Percentiles rank a stretch among this genome's conserved stretches.
Evolutionary conservation across 2,113 vertebrate genomes (phyloP).

Genomic region (Poeciliopsis occidentalis): DNA sequence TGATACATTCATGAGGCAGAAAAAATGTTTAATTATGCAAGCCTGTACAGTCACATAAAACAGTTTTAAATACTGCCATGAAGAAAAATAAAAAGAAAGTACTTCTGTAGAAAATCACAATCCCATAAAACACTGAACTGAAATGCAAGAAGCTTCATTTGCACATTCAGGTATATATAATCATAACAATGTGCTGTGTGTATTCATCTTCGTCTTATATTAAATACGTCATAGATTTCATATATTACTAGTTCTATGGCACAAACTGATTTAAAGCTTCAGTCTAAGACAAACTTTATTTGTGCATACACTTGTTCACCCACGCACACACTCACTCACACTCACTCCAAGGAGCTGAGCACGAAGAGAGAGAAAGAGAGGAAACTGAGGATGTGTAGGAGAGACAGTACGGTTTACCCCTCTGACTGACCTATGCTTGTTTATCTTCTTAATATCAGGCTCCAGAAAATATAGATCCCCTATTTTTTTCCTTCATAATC

Average conservation of each 20-base stretch:
- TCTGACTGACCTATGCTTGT: slow-evolving; percentile 54
- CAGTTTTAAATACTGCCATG: slow-evolving; percentile 55
- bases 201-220: slow-evolving; percentile 58
- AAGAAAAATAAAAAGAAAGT: slow-evolving; percentile 32
- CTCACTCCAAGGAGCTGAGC: slow-evolving; percentile 19
- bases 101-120: slow-evolving; percentile 67
- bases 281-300: slow-evolving; percentile 49
- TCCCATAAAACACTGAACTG: slow-evolving; percentile 61
- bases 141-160: slow-evolving; percentile 61
- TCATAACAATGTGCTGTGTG: slow-evolving; percentile 69
- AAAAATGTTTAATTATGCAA: slow-evolving; percentile 56
- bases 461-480: slow-evolving; percentile 41
- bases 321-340: slow-evolving; percentile 11
- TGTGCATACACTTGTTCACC: slow-evolving; percentile 20
- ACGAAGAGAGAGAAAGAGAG: slow-evolving; percentile 52
- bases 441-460: slow-evolving; percentile 69
- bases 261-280: slow-evolving; percentile 65
- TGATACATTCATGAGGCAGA: slow-evolving; percentile 69
- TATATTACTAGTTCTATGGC: slow-evolving; percentile 64
- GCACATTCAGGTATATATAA: slow-evolving; percentile 69
- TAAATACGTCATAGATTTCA: slow-evolving; percentile 62
- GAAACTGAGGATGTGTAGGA: slow-evolving; percentile 17
- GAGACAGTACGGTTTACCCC: slow-evolving; percentile 44
- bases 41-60: slow-evolving; percentile 61
- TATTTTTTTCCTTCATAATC: slow-evolving; percentile 19